A percentile compares a stretch with the other conserved stretches of the same genome.
phyloP scores from a whole-genome alignment of 2,797 vertebrate genomes.

The Hapalemur alaotrensis region DNA sequence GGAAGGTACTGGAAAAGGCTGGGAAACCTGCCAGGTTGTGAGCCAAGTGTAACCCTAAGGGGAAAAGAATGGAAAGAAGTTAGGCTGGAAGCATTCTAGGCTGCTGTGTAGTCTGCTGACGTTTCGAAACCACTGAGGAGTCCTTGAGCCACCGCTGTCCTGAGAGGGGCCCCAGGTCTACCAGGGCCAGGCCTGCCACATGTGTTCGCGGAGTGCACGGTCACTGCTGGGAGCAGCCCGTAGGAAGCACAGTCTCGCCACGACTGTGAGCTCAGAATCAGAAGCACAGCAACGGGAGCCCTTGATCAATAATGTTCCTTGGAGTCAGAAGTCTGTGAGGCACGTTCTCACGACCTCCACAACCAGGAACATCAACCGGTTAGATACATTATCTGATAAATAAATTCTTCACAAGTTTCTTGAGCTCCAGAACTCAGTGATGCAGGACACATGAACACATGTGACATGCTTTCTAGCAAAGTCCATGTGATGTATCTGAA shows the following conservation, averaged over 20 bases:
- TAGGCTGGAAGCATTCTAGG: background rate
- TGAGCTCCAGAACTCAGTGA: background rate
- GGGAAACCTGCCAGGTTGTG: background rate
- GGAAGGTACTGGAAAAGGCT: background rate
- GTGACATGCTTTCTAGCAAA: background rate
- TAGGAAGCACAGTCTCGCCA: background rate
- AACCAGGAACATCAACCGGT: background rate
- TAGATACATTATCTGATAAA: background rate
- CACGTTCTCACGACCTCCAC: background rate
- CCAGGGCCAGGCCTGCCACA: background rate
- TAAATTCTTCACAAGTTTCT: background rate
- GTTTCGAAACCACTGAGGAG: background rate
- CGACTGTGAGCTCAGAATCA: background rate
- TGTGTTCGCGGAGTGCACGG: fast-evolving
- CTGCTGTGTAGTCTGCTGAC: background rate
- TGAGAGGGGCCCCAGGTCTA: background rate
- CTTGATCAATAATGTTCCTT: background rate
- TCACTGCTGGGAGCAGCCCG: background rate
- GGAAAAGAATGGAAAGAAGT: background rate
- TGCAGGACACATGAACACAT: background rate
- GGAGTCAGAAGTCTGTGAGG: background rate
- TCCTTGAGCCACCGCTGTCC: background rate
- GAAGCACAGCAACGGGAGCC: background rate
- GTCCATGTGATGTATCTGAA: background rate
- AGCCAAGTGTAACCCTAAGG: background rate